Evolutionary conservation across 2,888 invertebrate genomes (phyloP), one percentile per base, ranked within the genome.

Genomic region (Conus canariensis): DNA sequence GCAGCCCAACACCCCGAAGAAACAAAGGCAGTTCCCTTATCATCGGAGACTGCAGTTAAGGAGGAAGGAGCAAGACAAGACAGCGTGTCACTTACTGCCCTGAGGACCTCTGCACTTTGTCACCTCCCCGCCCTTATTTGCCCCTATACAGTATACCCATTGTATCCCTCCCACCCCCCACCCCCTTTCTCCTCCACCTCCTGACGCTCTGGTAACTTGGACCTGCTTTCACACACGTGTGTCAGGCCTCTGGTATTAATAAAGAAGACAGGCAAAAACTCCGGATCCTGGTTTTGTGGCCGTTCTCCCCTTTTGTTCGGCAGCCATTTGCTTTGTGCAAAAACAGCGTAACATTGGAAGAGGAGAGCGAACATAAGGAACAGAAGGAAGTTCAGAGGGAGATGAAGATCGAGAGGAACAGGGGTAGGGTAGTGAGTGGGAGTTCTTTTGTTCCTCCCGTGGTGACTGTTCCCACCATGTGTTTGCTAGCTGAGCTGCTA

Each of bases 401-500:
- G 77, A 80, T 25, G 30, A 30, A 30, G 77, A 45, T 25, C 77
- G 7, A 10, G 30, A 25, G 19, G 25, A 83, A 83, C 12, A 56
- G 45, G 16, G 16, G 16, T 64, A 45, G 22, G 45, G 82, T 4
- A 3, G 45, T 45, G 45, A 45, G 45, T 16, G 56, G 45, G 45
- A 3, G 45, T 22, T 19, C 22, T 83, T 83, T 83, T 83, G 82
- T 83, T 83, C 45, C 82, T 19, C 22, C 82, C 58, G n/a, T 58
- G 25, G 82, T 58, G 58, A 83, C 82, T 56, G 82, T 83, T 83
- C 58, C 58, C 82, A 19, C 58, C 82, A 83, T 58, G 0, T 83
- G 58, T 83, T 83, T 58, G 82, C 19, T 22, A 22, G 82, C 22
- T 22, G 82, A 83, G 82, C 82, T 83, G 82, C 56, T 83, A 83